These are phyloP conservation scores for Muntiacus muntjak DNA, from an alignment of 2,113 vertebrate genomes.

Conservation along the genomic window DNA sequence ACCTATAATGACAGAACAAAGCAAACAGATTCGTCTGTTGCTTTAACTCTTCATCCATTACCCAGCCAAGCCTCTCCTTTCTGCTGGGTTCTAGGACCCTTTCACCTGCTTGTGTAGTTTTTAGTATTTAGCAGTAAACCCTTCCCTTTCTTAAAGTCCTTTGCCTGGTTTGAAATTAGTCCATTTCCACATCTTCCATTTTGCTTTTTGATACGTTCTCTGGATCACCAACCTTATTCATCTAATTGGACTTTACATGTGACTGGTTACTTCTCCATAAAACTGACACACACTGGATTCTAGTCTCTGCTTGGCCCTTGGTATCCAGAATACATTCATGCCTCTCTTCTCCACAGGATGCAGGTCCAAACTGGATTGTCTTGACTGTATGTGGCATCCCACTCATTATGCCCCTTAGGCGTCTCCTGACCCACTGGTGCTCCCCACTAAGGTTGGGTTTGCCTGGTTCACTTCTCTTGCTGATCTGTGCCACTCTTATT, in stretches of 20 bases:
- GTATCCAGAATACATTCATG: background rate
- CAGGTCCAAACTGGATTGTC: background rate
- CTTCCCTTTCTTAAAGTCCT: background rate
- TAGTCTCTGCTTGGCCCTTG: background rate
- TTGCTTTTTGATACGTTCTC: background rate
- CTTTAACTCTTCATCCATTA: background rate
- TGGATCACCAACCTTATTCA: background rate
- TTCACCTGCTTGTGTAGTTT: background rate
- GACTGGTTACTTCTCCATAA: background rate
- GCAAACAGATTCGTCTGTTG: background rate
- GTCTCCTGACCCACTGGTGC: background rate
- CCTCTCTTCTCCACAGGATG: background rate
- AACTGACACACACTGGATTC: background rate
- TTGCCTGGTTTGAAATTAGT: background rate
- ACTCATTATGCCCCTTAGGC: background rate
- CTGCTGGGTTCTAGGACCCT: background rate
- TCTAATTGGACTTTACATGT: background rate
- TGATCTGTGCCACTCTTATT: background rate
- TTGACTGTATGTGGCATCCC: background rate
- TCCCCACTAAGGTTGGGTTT: background rate
- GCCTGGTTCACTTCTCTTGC: background rate
- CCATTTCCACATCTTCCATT: background rate
- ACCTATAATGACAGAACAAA: background rate
- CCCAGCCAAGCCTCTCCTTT: background rate
- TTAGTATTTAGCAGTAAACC: background rate